Conservation (phyloP, 92 coral and sea anemone species). For the Virgularia gustaviana region DNA sequence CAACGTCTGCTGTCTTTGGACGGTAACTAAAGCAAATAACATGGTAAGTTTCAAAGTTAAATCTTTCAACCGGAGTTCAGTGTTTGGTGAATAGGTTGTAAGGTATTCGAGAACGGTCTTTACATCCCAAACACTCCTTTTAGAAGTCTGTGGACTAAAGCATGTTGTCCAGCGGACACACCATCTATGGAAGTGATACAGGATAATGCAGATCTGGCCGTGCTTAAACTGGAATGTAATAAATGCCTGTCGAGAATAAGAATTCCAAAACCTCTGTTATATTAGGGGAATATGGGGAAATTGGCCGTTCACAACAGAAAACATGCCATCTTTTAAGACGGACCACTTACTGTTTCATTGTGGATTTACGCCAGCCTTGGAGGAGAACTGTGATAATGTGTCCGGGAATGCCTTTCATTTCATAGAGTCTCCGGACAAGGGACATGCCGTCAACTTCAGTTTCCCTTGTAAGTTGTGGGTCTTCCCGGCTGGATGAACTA, state of each 20-base stretch:
- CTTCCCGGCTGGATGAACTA: too few relatives aligned
- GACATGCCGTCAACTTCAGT: too few relatives aligned
- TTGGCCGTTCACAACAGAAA: conserved; percentile 58
- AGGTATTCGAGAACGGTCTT: conserved; percentile 37
- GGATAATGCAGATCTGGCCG: conserved; percentile 54
- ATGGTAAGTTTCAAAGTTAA: conserved; percentile 44
- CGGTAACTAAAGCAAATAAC: conserved; percentile 47
- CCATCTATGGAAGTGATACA: conserved; percentile 29
- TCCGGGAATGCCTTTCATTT: too few relatives aligned
- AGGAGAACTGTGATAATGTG: too few relatives aligned
- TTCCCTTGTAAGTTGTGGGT: too few relatives aligned
- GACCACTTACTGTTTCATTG: conserved; percentile 41
- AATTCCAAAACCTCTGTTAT: conserved; percentile 48
- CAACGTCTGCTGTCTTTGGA: conserved; percentile 50
- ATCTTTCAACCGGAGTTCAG: conserved; percentile 36
- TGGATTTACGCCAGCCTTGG: too few relatives aligned
- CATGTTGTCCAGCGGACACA: conserved; percentile 40
- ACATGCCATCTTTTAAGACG: conserved; percentile 41
- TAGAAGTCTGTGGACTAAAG: conserved; percentile 34
- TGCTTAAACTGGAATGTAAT: conserved; percentile 45
- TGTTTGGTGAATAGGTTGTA: conserved; percentile 38
- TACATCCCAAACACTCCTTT: conserved; percentile 54
- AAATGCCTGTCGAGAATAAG: conserved; percentile 35
- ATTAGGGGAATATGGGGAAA: conserved; percentile 52
- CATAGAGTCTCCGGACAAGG: too few relatives aligned